Evolutionary conservation across 2,113 vertebrate species (phyloP), one percentile per base, ranked within the genome.

Genomic region (Corythoichthys intestinalis): DNA sequence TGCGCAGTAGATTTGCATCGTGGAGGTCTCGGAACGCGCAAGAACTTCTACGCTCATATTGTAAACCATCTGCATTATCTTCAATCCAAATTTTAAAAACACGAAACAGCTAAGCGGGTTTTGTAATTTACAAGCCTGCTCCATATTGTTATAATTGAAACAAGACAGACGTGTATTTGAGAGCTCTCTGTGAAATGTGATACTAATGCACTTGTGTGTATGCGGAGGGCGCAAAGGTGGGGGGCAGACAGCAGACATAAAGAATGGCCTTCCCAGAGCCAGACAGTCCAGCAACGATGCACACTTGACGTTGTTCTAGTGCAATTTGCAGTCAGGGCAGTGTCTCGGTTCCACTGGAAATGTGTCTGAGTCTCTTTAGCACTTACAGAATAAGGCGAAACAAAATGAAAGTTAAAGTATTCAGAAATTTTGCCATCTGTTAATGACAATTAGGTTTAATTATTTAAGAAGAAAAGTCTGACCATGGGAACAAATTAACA

Each of bases 111-210:
- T 58, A 37, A 35, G 12, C 13, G 56, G 20, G 54, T 28, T 9
- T 13, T 34, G 10, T 56, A 34, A 34, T 57, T 57, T 35, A 56
- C 20, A 4, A 10, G 3, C 10, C 53, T 10, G 14, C 48, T 50
- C 13, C 48, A 14, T 50, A 50, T 50, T 50, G 41, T 12, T 50
- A 76, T n/a, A 68, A 49, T 65, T 68, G 44, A 50, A 71, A 46
- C 44, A 44, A 66, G 65, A 70, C 39, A 74, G n/a, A 44, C 59
- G 54, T 80, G 70, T 65, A 63, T 77, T 82, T 78, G 72, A 70
- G 14, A 52, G 8, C 54, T 41, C 52, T 41, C 67, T 28, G 13
- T 56, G 81, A 75, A 84, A 85, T 54, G 12, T 49, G 65, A 85
- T 48, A 61, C 41, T 49, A 67, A 44, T 50, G 34, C 44, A 76